Conservation (phyloP, 2,888 invertebrate genomes). For the Brachypterus glaber region DNA sequence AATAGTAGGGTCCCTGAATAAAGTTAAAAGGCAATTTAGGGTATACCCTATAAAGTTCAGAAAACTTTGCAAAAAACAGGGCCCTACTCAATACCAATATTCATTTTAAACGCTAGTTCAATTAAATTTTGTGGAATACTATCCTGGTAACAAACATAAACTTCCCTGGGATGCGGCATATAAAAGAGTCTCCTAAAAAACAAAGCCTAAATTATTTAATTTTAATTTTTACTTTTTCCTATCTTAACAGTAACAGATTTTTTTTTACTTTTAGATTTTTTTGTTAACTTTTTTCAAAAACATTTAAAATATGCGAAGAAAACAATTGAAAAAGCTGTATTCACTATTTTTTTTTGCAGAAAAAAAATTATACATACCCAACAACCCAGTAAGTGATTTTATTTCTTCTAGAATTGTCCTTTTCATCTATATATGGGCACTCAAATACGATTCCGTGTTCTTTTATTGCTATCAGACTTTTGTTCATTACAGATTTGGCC, state of each 20-base stretch:
- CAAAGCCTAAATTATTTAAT: conserved; percentile 4
- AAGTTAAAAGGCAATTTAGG: too few relatives aligned
- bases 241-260: too few relatives aligned
- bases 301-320: too few relatives aligned
- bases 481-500: conserved; percentile 49
- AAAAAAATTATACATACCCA: conserved; percentile 48
- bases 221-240: conserved; percentile 3
- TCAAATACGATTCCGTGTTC: conserved; percentile 77
- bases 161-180: conserved; percentile 65
- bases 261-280: background rate
- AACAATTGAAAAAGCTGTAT: too few relatives aligned
- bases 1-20: too few relatives aligned
- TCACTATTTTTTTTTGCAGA: conserved; percentile 3
- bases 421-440: conserved; percentile 42
- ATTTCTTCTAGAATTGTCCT: conserved; percentile 34
- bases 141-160: conserved; percentile 82
- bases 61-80: too few relatives aligned
- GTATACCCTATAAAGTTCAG: too few relatives aligned
- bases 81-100: conserved; percentile 17
- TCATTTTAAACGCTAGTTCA: conserved; percentile 74
- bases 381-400: conserved; percentile 69
- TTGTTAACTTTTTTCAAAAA: background rate
- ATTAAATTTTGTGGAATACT: conserved; percentile 79
- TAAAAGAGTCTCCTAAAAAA: conserved; percentile 54
- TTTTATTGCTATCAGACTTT: conserved; percentile 67